These are phyloP conservation scores for Heliothis peltigera DNA, from an alignment of 2,888 invertebrate species.

Conservation along the genomic window DNA sequence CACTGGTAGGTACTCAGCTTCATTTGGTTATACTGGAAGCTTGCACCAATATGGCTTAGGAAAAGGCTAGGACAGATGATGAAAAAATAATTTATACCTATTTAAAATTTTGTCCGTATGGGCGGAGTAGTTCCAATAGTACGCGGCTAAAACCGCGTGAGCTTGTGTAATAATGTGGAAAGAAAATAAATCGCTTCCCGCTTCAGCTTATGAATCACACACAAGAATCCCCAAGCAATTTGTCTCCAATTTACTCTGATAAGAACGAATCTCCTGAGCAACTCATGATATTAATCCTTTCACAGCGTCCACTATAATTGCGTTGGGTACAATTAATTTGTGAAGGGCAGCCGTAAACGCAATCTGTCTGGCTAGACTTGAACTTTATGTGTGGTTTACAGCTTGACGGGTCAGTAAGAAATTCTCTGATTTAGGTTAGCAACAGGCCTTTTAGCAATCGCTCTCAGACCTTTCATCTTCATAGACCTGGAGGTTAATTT, in stretches of 20 bases:
- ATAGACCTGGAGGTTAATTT: too few species aligned
- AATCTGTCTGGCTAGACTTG: slow-evolving; percentile 14
- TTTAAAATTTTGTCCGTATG: too few species aligned
- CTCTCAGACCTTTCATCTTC: too few species aligned
- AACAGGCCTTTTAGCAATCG: too few species aligned
- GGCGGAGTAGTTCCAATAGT: too few species aligned
- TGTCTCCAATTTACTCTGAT: slow-evolving; percentile 78
- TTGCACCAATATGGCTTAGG: too few species aligned
- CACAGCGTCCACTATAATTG: slow-evolving; percentile 25
- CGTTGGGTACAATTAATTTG: slow-evolving; percentile 31
- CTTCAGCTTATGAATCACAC: slow-evolving; percentile 20
- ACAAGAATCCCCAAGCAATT: slow-evolving; percentile 70
- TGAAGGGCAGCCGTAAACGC: neutral
- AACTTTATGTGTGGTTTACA: neutral
- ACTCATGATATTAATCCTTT: slow-evolving; percentile 39
- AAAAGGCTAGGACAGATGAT: too few species aligned
- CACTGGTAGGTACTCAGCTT: too few species aligned
- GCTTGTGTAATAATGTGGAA: too few species aligned
- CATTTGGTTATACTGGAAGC: too few species aligned
- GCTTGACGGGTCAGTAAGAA: neutral
- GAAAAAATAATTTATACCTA: too few species aligned
- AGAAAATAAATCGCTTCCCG: slow-evolving; percentile 1
- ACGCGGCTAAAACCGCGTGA: too few species aligned
- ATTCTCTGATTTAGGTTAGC: neutral
- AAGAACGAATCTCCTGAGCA: slow-evolving; percentile 73